A percentile compares a stretch with the other conserved stretches of the same genome.
Evolutionary conservation across 2,113 vertebrate species (phyloP).

Genomic region (Elephas maximus): DNA sequence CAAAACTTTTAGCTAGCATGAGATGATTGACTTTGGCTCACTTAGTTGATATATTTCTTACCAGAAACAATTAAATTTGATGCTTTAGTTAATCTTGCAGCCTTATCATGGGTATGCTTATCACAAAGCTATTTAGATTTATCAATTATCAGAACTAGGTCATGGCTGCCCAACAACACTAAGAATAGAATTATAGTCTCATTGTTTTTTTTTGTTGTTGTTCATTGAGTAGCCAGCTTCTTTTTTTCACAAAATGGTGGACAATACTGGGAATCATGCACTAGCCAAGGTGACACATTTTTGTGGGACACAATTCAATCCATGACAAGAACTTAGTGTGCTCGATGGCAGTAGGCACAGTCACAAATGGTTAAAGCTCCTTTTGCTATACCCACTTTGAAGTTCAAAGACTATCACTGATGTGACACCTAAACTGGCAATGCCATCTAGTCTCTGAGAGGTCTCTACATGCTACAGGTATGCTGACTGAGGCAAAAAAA

Average conservation of each 20-base stretch:
- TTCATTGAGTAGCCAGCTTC: not conserved
- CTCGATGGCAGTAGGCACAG: not conserved
- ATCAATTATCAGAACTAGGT: not conserved
- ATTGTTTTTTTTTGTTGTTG: not conserved
- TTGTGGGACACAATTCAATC: too few species aligned
- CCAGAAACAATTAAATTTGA: constrained; percentile 24
- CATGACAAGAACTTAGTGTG: not conserved
- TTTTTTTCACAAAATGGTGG: not conserved
- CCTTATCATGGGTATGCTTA: not conserved
- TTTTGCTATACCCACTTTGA: not conserved
- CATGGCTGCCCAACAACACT: not conserved
- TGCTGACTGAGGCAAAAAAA: not conserved
- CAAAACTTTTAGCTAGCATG: constrained; percentile 18
- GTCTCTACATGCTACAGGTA: not conserved
- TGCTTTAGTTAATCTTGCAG: constrained; percentile 48
- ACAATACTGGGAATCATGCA: too few species aligned
- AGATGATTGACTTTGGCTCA: not conserved
- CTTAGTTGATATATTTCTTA: not conserved
- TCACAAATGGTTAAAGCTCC: not conserved
- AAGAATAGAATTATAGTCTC: not conserved
- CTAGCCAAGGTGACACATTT: too few species aligned
- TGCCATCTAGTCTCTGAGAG: not conserved
- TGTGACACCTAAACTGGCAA: not conserved
- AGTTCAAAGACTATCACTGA: not conserved
- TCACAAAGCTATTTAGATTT: not conserved